Evolutionary conservation across 2,113 vertebrate species (phyloP).

Genomic region (Meles meles): DNA sequence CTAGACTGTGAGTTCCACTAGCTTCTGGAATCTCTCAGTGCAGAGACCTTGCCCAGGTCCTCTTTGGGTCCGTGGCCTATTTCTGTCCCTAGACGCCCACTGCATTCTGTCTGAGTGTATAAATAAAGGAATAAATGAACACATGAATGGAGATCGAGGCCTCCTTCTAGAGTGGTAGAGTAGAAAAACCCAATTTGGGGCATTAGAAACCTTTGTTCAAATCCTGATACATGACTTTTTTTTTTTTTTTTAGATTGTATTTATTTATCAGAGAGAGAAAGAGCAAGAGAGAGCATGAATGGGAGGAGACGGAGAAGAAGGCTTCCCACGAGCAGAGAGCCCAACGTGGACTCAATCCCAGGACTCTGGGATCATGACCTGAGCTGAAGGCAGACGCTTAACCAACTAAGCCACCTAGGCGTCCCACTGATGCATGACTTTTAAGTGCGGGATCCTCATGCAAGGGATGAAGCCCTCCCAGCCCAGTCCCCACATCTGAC

Average conservation of each 20-base stretch:
- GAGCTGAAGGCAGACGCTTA: too few relatives aligned
- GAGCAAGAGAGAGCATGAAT: too few relatives aligned
- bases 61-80: not conserved
- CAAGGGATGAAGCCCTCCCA: not conserved
- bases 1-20: constrained; percentile 31
- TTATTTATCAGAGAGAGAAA: too few relatives aligned
- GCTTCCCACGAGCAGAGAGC: too few relatives aligned
- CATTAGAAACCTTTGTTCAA: not conserved
- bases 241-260: too few relatives aligned
- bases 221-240: not conserved
- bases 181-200: not conserved
- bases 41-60: not conserved
- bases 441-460: not conserved
- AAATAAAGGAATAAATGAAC: not conserved
- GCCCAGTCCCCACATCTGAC: not conserved
- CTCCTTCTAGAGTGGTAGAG: not conserved
- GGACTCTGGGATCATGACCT: too few relatives aligned
- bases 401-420: too few relatives aligned
- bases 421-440: not conserved
- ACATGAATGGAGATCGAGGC: not conserved
- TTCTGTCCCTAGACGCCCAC: not conserved
- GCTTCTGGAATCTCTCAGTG: constrained; percentile 12
- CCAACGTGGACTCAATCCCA: too few relatives aligned
- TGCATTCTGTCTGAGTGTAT: not conserved
- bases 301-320: too few relatives aligned